These are phyloP conservation scores for Buathra laborator DNA, from an alignment of 2,888 invertebrate species.

Conservation along the genomic window DNA sequence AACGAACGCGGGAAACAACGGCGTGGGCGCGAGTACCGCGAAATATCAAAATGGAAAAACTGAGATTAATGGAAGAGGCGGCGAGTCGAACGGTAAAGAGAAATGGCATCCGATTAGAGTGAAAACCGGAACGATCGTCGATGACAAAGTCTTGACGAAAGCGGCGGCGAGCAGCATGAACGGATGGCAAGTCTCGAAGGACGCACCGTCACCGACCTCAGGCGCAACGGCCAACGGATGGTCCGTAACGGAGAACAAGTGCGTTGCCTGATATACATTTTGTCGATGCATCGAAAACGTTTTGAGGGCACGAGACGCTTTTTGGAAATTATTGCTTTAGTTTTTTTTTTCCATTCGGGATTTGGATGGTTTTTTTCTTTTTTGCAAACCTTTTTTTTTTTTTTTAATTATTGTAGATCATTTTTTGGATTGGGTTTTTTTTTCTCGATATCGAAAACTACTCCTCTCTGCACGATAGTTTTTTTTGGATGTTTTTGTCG, in stretches of 20 bases:
- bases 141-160: slow-evolving; percentile 80
- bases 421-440: not conserved
- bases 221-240: slow-evolving; percentile 81
- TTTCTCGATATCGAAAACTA: no score
- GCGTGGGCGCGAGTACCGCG: slow-evolving; percentile 33
- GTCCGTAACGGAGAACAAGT: slow-evolving; percentile 83
- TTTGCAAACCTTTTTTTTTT: not conserved
- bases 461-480: no score
- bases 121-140: slow-evolving; percentile 73
- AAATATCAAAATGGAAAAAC: slow-evolving; percentile 78
- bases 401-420: no score
- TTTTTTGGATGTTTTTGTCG: no score
- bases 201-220: slow-evolving; percentile 78
- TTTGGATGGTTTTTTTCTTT: no score
- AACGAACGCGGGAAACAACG: slow-evolving; percentile 60
- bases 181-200: slow-evolving; percentile 81
- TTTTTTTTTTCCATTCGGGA: no score
- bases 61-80: slow-evolving; percentile 73
- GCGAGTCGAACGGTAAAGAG: slow-evolving; percentile 76
- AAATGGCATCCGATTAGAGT: slow-evolving; percentile 78
- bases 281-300: slow-evolving; percentile 12
- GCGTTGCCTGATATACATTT: slow-evolving; percentile 52
- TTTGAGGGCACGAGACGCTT: slow-evolving; percentile 6
- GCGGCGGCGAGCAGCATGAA: slow-evolving; percentile 79
- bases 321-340: not conserved